Evolutionary conservation across 2,797 vertebrate genomes (phyloP).

Genomic region (Gymnothorax reevesii): DNA sequence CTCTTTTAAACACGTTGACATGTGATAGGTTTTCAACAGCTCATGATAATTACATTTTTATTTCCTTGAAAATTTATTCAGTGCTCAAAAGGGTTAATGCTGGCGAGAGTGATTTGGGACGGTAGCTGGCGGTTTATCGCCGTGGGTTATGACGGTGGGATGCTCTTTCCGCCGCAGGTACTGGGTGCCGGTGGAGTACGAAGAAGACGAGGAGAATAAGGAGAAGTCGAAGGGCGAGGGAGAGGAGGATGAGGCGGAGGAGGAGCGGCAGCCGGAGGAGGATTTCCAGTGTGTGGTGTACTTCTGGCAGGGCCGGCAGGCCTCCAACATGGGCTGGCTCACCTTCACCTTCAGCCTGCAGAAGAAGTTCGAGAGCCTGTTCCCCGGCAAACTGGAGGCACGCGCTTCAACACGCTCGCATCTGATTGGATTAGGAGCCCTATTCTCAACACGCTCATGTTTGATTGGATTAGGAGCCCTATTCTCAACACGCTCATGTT

Average conservation of each 20-base stretch:
- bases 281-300: conserved; percentile 98
- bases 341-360: conserved; percentile 98
- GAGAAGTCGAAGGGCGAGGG: conserved; percentile 45
- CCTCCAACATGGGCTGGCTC: conserved; percentile 99
- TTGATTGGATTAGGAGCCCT: too few relatives aligned
- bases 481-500: too few relatives aligned
- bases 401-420: neutral
- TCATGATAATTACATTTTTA: too few relatives aligned
- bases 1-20: too few relatives aligned
- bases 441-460: neutral
- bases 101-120: too few relatives aligned
- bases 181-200: conserved; percentile 93
- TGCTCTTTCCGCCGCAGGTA: conserved; percentile 71
- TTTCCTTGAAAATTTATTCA: too few relatives aligned
- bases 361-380: conserved; percentile 98
- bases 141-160: neutral
- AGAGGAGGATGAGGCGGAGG: conserved; percentile 68
- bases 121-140: too few relatives aligned
- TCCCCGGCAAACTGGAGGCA: conserved; percentile 95
- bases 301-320: conserved; percentile 96
- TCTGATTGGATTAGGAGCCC: neutral
- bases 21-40: too few relatives aligned
- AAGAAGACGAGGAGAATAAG: conserved; percentile 75
- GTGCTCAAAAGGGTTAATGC: too few relatives aligned
- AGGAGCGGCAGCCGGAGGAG: conserved; percentile 91